Base-by-base conservation (phyloP, 2,797 vertebrate species). In the Chelidonichthys spinosus region DNA sequence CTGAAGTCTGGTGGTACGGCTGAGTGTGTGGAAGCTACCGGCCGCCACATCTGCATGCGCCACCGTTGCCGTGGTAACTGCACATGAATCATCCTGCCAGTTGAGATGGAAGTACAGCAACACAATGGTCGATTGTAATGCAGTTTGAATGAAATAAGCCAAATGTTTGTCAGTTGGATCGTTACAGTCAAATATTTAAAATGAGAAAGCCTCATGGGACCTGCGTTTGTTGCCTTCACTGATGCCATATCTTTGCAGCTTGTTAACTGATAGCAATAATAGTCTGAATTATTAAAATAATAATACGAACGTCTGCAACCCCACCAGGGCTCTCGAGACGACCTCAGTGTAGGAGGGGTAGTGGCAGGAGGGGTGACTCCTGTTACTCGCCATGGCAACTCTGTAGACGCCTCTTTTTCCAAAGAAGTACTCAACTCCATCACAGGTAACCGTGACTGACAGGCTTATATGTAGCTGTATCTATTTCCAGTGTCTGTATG, bases 391-490 rank as follows among this genome's bases (percentile, higher is more conserved):
- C 96, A 97, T 58, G 96, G 95, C n/a, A 97, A 96, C 91, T 98
- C 97, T 3, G 95, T 98, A 84, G 98, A 99, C 77, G 97, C 96
- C 0, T 98, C 98, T 36, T 98, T 99, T 88, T 98, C 97, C 87
- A 99, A 98, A 93, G 98, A 99, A 91, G 97, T 99, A 53, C 95
- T 99, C 77, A 99, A 99, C 93, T 99, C 98, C 55, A 99, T 99
- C 92, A 97, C 97, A 96, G 98, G 98, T 98, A 96, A 40, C 37
- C 0, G 14, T 3, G 2, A 35, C 17, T 32, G 42, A 25, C 59
- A 14, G 54, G 44, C 43, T 13, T 44, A 3, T 55, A 46, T 66
- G 39, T 32, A 46, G 43, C 33, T 42, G 43, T 46, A 3, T 79
- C 25, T 65, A 15, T 71, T 70, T 67, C 25, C 32, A 61, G 46